Conservation (phyloP, 2,113 vertebrate genomes). For the Hippocampus comes region DNA sequence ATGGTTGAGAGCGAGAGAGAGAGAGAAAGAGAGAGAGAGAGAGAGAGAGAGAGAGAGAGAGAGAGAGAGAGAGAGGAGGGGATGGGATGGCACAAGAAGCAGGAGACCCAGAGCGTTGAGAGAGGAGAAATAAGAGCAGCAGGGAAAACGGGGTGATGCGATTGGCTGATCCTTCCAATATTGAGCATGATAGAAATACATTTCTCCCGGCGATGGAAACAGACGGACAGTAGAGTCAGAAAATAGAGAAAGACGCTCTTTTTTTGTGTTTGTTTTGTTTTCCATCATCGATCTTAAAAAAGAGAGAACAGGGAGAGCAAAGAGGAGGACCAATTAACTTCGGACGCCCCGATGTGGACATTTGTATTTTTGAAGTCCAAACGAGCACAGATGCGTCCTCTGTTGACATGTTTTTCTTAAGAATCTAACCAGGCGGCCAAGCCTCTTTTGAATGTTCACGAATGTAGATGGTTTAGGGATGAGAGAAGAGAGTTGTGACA, state of each 20-base stretch:
- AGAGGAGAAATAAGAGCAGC: constrained; percentile 39
- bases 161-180: constrained; percentile 59
- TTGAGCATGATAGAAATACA: constrained; percentile 57
- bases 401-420: neutral
- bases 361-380: constrained; percentile 34
- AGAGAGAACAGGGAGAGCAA: constrained; percentile 12
- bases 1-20: constrained; percentile 14
- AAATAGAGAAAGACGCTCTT: constrained; percentile 10
- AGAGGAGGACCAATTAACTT: constrained; percentile 47
- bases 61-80: constrained; percentile 6
- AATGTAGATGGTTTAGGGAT: constrained; percentile 49
- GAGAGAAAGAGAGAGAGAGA: constrained; percentile 14
- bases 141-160: constrained; percentile 38
- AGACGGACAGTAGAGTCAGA: constrained; percentile 49
- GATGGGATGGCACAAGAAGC: too few species aligned
- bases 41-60: constrained; percentile 13
- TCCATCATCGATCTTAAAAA: constrained; percentile 9
- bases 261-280: constrained; percentile 20
- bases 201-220: constrained; percentile 48
- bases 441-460: neutral
- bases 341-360: constrained; percentile 36
- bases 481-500: constrained; percentile 59
- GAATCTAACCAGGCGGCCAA: neutral
- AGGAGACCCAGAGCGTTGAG: neutral
- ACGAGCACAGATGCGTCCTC: constrained; percentile 17